phyloP scores from a whole-genome alignment of 2,888 invertebrate genomes.

The Ophion slaviceki region DNA sequence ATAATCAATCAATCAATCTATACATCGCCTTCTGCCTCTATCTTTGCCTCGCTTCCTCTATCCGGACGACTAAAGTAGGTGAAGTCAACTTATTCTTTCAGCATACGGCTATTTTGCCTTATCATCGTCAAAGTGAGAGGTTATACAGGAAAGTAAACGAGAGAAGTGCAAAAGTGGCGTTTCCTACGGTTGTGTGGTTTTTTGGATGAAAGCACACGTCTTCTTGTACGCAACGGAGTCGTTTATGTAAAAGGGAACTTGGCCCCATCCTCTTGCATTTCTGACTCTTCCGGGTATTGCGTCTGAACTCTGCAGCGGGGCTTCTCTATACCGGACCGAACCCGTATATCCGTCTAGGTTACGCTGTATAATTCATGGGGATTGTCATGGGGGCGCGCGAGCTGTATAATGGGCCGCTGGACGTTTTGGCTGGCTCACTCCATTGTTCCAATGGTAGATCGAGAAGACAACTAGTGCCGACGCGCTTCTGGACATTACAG shows the following conservation, averaged over 20 bases:
- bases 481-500: constrained; percentile 60
- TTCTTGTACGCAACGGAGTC: neutral
- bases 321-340: constrained; percentile 48
- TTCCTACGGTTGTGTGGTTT: neutral
- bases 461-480: constrained; percentile 55
- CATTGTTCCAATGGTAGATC: constrained; percentile 76
- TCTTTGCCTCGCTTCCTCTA: no score
- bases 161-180: neutral
- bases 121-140: no score
- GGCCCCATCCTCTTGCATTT: constrained; percentile 12
- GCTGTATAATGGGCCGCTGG: constrained; percentile 80
- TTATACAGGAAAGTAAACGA: neutral
- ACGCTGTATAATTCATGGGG: constrained; percentile 82
- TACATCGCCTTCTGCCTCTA: no score
- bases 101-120: no score
- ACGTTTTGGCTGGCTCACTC: constrained; percentile 72
- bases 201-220: neutral
- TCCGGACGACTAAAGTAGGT: no score
- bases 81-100: no score
- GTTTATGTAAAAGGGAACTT: constrained; percentile 17
- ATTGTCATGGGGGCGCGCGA: constrained; percentile 82
- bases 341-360: constrained; percentile 81
- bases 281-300: constrained; percentile 28
- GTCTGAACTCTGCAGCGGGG: constrained; percentile 29
- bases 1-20: no score